Conservation (phyloP, 2,797 vertebrate species). For the Cuculus canorus region DNA sequence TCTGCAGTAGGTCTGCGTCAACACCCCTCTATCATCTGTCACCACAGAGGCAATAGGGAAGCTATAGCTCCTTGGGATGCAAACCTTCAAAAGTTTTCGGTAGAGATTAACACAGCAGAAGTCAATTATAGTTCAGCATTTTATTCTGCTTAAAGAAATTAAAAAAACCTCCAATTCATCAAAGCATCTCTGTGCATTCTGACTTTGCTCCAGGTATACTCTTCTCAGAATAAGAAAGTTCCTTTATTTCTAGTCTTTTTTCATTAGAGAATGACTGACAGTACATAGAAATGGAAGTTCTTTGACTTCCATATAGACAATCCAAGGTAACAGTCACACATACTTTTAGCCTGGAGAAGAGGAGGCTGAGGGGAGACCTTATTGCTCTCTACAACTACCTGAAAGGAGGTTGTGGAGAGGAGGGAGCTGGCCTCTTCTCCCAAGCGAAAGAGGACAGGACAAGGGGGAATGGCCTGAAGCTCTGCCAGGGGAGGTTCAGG, state of each 20-base stretch:
- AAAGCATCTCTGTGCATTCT: neutral
- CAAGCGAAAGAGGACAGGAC: too few relatives aligned
- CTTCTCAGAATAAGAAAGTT: neutral
- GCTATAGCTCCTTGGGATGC: neutral
- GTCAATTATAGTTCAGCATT: neutral
- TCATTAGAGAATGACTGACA: neutral
- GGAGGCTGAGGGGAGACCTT: too few relatives aligned
- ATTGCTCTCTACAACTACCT: too few relatives aligned
- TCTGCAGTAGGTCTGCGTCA: neutral
- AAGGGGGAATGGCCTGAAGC: too few relatives aligned
- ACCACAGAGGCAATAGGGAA: neutral
- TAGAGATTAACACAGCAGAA: neutral
- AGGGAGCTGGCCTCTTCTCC: too few relatives aligned
- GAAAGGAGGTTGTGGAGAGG: too few relatives aligned
- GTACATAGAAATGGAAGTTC: neutral
- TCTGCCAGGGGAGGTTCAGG: too few relatives aligned
- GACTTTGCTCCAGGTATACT: neutral
- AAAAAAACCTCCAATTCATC: neutral
- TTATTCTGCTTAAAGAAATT: neutral
- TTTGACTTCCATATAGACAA: neutral
- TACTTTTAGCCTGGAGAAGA: too few relatives aligned
- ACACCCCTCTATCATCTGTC: neutral
- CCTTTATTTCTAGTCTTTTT: neutral
- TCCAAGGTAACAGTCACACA: neutral
- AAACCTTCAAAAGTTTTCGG: neutral